Base-by-base conservation (phyloP, 2,113 vertebrate species). In the Rattus rattus region DNA sequence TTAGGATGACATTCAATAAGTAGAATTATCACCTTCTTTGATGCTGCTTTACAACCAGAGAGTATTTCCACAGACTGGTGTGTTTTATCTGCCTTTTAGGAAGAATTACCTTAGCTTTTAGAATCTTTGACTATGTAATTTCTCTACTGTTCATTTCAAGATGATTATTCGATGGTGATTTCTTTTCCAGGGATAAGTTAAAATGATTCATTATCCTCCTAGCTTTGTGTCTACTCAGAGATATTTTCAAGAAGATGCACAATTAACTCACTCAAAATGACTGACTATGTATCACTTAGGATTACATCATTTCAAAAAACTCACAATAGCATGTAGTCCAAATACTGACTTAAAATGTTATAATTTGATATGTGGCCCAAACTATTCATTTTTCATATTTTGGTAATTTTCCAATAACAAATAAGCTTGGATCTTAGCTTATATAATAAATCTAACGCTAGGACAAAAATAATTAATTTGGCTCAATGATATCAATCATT, bases 271-370 rank as follows among this genome's bases (percentile, higher is more conserved):
- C 47, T 39, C 28, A 77, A 61, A 95, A 96, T 77, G 81, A 85
- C 59, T 94, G 90, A 65, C 24, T 81, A 6, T 81, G 12, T 54
- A 92, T 76, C 73, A 47, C 76, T 91, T 89, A 83, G 9, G 65
- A 84, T 86, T 91, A 95, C n/a, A 77, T 56, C 30, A 94, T 91
- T 43, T 92, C 28, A 94, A 92, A 87, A 59, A 72, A 86, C 39
- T 95, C 56, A 73, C 49, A 92, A 73, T 39, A 87, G 91, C 65
- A 47, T 80, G 85, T 81, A 80, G 72, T 79, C 56, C 49, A 94
- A 93, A 94, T 93, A 54, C 47, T 43, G 63, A 70, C 83, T 96
- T 73, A 92, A 86, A 69, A 79, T 83, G 59, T 81, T 19, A 92
- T 85, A 88, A 97, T 88, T 75, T 92, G 70, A 67, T 70, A 76